Evolutionary conservation across 2,113 vertebrate genomes (phyloP).

Genomic region (Sander vitreus): DNA sequence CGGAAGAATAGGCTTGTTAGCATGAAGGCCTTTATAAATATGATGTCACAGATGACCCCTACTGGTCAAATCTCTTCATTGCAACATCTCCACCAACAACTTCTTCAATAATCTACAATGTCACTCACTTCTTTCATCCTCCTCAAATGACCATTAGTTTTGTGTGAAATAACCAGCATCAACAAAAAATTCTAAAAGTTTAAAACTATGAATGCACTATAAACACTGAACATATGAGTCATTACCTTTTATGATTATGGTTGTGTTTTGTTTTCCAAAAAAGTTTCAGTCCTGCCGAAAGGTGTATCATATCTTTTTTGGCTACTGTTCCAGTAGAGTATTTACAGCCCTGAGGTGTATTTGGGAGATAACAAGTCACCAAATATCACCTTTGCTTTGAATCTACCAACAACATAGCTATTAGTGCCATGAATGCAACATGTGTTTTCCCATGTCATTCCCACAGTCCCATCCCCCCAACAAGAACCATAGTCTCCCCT

Average conservation of each 20-base stretch:
- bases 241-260: not conserved
- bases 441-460: constrained; percentile 83
- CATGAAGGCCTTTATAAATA: constrained; percentile 19
- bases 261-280: constrained; percentile 11
- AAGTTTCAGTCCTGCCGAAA: not conserved
- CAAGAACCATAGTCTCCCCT: constrained; percentile 81
- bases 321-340: constrained; percentile 14
- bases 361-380: constrained; percentile 35
- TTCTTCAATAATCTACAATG: not conserved
- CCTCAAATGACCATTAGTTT: constrained; percentile 38
- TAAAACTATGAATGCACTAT: not conserved
- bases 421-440: constrained; percentile 56
- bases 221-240: constrained; percentile 1
- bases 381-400: constrained; percentile 54
- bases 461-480: constrained; percentile 79
- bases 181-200: not conserved
- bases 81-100: constrained; percentile 21
- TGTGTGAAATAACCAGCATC: constrained; percentile 28
- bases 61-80: constrained; percentile 57
- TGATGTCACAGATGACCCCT: constrained; percentile 68
- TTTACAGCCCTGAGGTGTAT: constrained; percentile 19
- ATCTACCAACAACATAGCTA: constrained; percentile 40
- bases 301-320: constrained; percentile 14
- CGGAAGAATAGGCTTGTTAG: not conserved
- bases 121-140: constrained; percentile 28